Evolutionary conservation across 2,113 vertebrate species (phyloP).

Genomic region (Macroglossus sobrinus): DNA sequence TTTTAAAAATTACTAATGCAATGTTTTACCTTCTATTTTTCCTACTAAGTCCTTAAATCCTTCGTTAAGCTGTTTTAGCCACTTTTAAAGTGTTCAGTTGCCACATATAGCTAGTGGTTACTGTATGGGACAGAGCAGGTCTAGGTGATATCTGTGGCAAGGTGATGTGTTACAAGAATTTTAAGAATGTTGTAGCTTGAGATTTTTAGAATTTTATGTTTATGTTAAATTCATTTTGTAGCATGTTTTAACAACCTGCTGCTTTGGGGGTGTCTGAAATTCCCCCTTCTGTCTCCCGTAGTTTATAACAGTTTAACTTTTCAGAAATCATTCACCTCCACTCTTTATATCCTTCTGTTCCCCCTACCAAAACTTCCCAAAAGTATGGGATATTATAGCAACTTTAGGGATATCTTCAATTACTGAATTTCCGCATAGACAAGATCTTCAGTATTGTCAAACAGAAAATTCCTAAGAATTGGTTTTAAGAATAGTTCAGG

Average conservation of each 20-base stretch:
- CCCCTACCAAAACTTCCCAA: not conserved
- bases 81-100: not conserved
- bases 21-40: not conserved
- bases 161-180: not conserved
- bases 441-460: not conserved
- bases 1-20: not conserved
- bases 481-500: not conserved
- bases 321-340: not conserved
- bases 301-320: not conserved
- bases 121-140: not conserved
- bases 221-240: not conserved
- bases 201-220: conserved; percentile 1
- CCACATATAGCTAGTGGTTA: not conserved
- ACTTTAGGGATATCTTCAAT: not conserved
- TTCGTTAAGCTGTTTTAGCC: not conserved
- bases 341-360: not conserved
- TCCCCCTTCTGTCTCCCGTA: not conserved
- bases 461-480: not conserved
- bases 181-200: not conserved
- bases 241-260: not conserved
- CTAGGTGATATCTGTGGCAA: not conserved
- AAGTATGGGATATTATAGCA: not conserved
- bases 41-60: not conserved
- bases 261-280: not conserved
- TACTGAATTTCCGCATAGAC: not conserved